Evolutionary conservation across 2,888 invertebrate genomes (phyloP), one percentile per base, ranked within the genome.

Genomic region (Spilarctia lutea): DNA sequence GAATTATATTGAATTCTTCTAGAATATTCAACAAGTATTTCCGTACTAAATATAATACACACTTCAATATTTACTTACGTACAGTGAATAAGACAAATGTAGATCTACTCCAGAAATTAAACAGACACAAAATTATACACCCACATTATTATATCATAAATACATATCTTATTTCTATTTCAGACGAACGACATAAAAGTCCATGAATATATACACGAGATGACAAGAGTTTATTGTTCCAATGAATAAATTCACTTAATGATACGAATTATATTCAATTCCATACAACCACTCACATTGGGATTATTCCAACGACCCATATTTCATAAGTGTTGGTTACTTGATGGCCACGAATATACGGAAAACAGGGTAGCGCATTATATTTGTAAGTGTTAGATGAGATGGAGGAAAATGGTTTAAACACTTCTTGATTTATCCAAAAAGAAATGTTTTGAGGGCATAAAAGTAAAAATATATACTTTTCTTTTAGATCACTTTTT

Each of bases 191-290:
- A 72, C 68, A 80, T 84, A 83, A 84, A 84, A 78, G 79, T 68
- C 78, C 67, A 77, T 80, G 80, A 80, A 84, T 84, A 82, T 68
- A 48, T 77, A 78, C 69, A 70, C 73, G 78, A 74, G 73, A 69
- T 60, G 72, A 73, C 73, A 78, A 74, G 74, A 68, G 65, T 73
- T 80, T 80, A 82, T 76, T 79, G 68, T 75, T 65, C 42, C 74
- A 71, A 84, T 83, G 83, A 84, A 83, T 84, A 77, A 60, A 84
- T 84, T 84, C 81, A 80, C 72, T 72, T 65, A 69, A 82, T 76
- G 77, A 79, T 79, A 65, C 74, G 77, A 74, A 74, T 82, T 78
- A 84, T 80, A 80, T 80, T 83, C 78, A 80, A 82, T 82, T 84
- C 71, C 70, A 68, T 82, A 76, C 71, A 72, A 78, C 84, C 72